Conservation (phyloP, 2,888 invertebrate species). For the Uloborus plumipes region DNA sequence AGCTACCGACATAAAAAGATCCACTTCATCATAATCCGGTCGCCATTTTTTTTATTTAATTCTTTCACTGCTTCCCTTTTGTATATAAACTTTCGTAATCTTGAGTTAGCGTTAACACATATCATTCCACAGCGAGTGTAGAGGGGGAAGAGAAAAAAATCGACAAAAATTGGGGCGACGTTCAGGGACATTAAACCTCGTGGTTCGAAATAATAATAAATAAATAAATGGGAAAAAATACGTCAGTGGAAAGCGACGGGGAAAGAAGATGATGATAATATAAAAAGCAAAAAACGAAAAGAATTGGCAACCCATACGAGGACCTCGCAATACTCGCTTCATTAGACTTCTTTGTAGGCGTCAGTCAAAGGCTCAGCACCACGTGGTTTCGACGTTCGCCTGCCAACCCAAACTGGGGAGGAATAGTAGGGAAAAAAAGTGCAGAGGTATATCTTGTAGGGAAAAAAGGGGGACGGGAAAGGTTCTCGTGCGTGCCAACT, state of each 20-base stretch:
- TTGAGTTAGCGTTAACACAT: too few relatives aligned
- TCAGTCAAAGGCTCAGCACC: constrained; percentile 14
- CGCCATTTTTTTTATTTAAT: too few relatives aligned
- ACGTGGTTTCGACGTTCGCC: constrained; percentile 56
- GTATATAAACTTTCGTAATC: too few relatives aligned
- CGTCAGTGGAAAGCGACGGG: not conserved
- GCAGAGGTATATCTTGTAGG: constrained; percentile 2
- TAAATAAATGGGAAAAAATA: not conserved
- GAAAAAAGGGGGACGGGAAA: constrained; percentile 22
- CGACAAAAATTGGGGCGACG: constrained; percentile 10
- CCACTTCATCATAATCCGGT: too few relatives aligned
- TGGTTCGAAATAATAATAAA: constrained; percentile 40
- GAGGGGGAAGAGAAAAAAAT: too few relatives aligned
- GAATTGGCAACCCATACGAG: not conserved
- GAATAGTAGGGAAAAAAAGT: constrained; percentile 6
- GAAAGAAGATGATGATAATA: constrained; percentile 7
- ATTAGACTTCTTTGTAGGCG: constrained; percentile 54
- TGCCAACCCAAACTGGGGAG: constrained; percentile 38
- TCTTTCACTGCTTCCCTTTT: too few relatives aligned
- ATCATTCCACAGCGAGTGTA: too few relatives aligned
- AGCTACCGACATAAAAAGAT: too few relatives aligned
- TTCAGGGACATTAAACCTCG: constrained; percentile 27
- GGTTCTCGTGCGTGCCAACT: constrained; percentile 51
- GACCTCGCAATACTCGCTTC: constrained; percentile 21
- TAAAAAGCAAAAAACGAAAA: constrained; percentile 9